Evolutionary conservation across 2,888 invertebrate genomes (phyloP), one percentile per base, ranked within the genome.

Genomic region (Volucella inflata): DNA sequence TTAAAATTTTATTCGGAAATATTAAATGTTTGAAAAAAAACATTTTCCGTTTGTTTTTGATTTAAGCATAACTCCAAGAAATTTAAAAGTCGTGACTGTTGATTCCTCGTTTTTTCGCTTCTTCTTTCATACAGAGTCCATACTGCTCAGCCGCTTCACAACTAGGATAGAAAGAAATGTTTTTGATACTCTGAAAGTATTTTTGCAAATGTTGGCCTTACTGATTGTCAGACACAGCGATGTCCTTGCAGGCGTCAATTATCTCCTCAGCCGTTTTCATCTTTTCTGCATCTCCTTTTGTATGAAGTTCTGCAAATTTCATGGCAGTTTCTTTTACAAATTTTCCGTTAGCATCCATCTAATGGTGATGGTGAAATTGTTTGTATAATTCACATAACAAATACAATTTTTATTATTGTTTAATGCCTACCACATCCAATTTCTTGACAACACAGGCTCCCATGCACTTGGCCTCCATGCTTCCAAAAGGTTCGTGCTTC

Each of bases 81-180:
- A 30, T 30, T 70, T 76, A 76, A 40, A 72, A 70, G 4, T 75
- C 68, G 16, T 76, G 64, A 57, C 80, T 68, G 0, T 79, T 50
- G 2, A 91, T 59, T 6, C 90, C 89, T 59, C 68, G 89, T 3
- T 89, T 88, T 0, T 17, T 8, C 12, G 88, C 88, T 72, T 90
- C 88, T 2, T 77, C 30, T 46, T 81, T 82, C 44, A 90, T 88
- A 68, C 90, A 91, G 30, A 59, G 53, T n/a, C 88, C 74, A 68
- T 90, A 91, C 2, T 70, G 62, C 36, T 89, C 90, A n/a, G 91
- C 90, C 2, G 91, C 90, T 50, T 91, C 91, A 60, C 90, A 90
- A 40, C 72, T 72, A 30, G 12, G 0, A 1, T 40, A 36, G 17
- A 12, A 53, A 12, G 0, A 44, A 42, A 53, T 9, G 30, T n/a